Evolutionary conservation across 2,888 invertebrate species (phyloP).

Genomic region (Coelopa pilipes): DNA sequence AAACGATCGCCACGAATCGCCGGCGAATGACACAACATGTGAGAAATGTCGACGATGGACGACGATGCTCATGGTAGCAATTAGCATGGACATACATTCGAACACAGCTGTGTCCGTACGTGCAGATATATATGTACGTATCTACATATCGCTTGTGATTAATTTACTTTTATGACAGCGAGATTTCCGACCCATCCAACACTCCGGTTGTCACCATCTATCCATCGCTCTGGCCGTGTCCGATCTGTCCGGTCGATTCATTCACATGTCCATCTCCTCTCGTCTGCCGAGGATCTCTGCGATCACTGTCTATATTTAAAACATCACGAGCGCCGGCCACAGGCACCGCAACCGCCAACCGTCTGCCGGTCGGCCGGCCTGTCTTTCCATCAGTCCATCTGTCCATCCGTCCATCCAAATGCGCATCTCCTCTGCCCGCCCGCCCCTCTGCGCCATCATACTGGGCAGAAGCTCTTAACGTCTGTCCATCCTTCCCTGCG

Average conservation of each 20-base stretch:
- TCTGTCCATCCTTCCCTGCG: too few species aligned
- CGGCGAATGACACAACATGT: slow-evolving; percentile 33
- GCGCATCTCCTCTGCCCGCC: too few species aligned
- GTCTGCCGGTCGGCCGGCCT: too few species aligned
- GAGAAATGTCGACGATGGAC: slow-evolving; percentile 13
- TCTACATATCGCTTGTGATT: slow-evolving; percentile 35
- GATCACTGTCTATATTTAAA: slow-evolving; percentile 47
- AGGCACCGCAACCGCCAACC: neutral
- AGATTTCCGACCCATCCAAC: neutral
- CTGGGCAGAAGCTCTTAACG: too few species aligned
- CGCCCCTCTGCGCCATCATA: too few species aligned
- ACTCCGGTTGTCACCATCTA: neutral
- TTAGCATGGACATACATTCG: slow-evolving; percentile 8
- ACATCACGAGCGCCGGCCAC: slow-evolving; percentile 14
- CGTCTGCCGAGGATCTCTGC: slow-evolving; percentile 35
- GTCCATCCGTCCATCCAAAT: too few species aligned
- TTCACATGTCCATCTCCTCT: slow-evolving; percentile 2
- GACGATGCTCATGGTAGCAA: neutral
- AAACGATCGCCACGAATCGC: slow-evolving; percentile 10
- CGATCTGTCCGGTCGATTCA: slow-evolving; percentile 7
- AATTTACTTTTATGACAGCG: slow-evolving; percentile 30
- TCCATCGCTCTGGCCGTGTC: slow-evolving; percentile 1
- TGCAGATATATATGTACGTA: too few species aligned
- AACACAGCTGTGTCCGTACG: neutral
- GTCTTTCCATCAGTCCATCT: too few species aligned